Evolutionary conservation across 2,797 vertebrate genomes (phyloP).

Genomic region (Protosalanx chinensis): DNA sequence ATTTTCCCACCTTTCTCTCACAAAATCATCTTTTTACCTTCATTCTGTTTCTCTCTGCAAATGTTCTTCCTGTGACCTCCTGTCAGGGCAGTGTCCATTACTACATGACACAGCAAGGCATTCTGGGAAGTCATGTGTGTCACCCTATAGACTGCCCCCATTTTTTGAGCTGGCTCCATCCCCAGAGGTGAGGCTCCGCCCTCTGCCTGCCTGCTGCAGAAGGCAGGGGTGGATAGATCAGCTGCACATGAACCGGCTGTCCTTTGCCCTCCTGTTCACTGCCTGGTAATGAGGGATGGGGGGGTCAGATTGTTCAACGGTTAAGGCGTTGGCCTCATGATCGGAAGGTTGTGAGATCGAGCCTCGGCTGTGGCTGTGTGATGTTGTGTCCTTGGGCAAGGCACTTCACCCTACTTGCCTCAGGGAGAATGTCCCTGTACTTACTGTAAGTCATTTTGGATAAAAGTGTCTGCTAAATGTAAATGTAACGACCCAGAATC

Average conservation of each 20-base stretch:
- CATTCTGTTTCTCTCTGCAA: slow-evolving; percentile 14
- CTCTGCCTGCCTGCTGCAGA: slow-evolving; percentile 17
- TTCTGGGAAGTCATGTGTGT: neutral
- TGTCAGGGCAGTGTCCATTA: slow-evolving; percentile 23
- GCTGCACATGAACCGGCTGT: slow-evolving; percentile 21
- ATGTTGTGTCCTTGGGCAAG: no score
- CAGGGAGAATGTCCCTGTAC: no score
- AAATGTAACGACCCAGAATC: neutral
- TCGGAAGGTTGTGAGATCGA: no score
- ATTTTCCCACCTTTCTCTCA: no score
- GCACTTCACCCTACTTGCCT: no score
- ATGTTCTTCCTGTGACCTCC: slow-evolving; percentile 25
- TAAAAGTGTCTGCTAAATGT: no score
- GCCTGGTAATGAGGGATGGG: slow-evolving; percentile 27
- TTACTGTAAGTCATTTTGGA: no score
- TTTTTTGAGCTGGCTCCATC: slow-evolving; percentile 12
- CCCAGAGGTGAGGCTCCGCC: neutral
- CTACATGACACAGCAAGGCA: slow-evolving; percentile 9
- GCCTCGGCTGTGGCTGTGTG: no score
- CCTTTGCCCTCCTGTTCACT: slow-evolving; percentile 8
- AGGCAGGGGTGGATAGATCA: slow-evolving; percentile 4
- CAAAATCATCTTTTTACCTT: no score
- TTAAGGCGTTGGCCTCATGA: no score
- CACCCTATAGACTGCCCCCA: neutral
- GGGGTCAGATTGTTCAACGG: no score